phyloP scores from a whole-genome alignment of 2,797 vertebrate species.

The Parotocinclus haroldoi region DNA sequence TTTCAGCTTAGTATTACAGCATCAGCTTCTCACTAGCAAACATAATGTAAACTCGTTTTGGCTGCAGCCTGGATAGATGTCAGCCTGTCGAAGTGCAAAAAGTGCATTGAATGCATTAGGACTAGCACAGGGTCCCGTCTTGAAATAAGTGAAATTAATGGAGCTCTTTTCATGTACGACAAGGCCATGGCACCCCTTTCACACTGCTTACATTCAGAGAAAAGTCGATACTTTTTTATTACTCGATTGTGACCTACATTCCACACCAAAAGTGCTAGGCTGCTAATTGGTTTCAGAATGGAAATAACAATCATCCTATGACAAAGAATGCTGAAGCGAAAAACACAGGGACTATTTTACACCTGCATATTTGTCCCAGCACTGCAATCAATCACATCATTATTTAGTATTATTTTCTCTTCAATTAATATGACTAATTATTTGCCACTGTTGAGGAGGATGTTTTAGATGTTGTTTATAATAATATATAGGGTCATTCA shows the following conservation, averaged over 20 bases:
- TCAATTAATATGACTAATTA: no score
- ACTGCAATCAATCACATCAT: no score
- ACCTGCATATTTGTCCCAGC: no score
- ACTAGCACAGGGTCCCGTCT: constrained; percentile 81
- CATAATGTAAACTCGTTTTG: constrained; percentile 81
- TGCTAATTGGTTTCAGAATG: constrained; percentile 40
- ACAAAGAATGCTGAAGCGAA: constrained; percentile 82
- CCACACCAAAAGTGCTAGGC: constrained; percentile 83
- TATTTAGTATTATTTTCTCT: no score
- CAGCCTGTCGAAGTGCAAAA: constrained; percentile 79
- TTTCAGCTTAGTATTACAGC: constrained; percentile 52
- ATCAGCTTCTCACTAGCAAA: constrained; percentile 66
- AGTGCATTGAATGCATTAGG: constrained; percentile 84
- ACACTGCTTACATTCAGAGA: constrained; percentile 85
- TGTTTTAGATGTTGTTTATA: no score
- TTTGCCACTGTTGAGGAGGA: no score
- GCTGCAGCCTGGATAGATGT: constrained; percentile 68
- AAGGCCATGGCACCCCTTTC: constrained; percentile 86
- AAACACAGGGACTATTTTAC: constrained; percentile 54
- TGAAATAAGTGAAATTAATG: constrained; percentile 94
- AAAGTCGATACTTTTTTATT: constrained; percentile 95
- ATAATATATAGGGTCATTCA: no score
- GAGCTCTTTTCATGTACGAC: constrained; percentile 86
- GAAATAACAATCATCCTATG: constrained; percentile 57
- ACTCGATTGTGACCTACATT: constrained; percentile 89